phyloP scores from a whole-genome alignment of 2,113 vertebrate species.

The Gopherus evgoodei region DNA sequence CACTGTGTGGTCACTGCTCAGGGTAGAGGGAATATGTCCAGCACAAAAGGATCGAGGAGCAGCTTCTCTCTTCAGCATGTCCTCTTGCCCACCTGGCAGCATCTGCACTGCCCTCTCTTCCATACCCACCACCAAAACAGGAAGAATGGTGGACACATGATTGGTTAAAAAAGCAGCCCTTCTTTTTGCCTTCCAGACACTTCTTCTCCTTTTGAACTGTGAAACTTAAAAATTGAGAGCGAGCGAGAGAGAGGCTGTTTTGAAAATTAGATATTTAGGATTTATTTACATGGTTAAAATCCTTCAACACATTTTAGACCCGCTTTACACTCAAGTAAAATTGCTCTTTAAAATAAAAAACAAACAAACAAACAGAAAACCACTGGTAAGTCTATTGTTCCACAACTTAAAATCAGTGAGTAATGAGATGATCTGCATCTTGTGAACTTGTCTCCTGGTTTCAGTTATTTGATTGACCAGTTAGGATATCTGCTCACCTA shows the following conservation, averaged over 20 bases:
- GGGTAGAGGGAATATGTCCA: background rate
- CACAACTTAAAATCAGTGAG: background rate
- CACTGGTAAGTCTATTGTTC: background rate
- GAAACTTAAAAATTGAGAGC: too few relatives aligned
- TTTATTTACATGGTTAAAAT: background rate
- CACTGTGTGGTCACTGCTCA: background rate
- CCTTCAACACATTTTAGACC: background rate
- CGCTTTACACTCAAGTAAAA: background rate
- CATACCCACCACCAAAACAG: background rate
- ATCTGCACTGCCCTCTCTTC: background rate
- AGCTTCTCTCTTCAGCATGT: background rate
- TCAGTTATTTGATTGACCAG: background rate
- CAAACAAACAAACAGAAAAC: background rate
- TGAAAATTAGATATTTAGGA: too few relatives aligned
- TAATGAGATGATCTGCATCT: background rate
- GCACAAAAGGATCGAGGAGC: background rate
- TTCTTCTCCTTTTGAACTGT: background rate
- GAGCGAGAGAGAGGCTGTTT: too few relatives aligned
- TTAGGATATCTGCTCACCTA: background rate
- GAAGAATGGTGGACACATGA: background rate
- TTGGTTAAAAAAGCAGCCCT: background rate
- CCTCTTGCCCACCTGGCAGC: background rate
- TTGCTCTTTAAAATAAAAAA: background rate
- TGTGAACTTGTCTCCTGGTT: accelerated
- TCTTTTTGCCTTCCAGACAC: background rate